A percentile compares a stretch with the other conserved stretches of the same genome.
These are phyloP conservation scores for Amphimedon queenslandica DNA, from an alignment of 37 sponge, comb jelly and placozoan species.

Conservation along the genomic window DNA sequence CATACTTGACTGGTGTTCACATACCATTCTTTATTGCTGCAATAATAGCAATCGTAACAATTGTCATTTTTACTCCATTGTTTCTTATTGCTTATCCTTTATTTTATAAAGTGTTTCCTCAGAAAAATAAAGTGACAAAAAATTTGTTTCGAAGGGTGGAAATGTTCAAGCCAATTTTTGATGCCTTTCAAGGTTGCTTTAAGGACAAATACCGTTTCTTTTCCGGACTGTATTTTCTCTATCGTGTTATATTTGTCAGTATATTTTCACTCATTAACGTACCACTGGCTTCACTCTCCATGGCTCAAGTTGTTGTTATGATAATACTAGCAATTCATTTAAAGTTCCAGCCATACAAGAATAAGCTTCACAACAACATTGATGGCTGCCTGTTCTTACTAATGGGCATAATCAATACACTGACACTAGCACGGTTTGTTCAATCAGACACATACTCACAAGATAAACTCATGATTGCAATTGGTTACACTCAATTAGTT, in stretches of 20 bases:
- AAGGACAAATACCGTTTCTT: background rate
- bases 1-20: background rate
- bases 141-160: background rate
- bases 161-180: background rate
- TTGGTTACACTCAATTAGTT: background rate
- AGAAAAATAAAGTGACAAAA: background rate
- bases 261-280: background rate
- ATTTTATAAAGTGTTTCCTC: background rate
- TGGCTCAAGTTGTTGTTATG: constrained; percentile 1
- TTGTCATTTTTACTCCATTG: background rate
- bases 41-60: background rate
- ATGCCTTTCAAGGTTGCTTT: background rate
- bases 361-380: constrained; percentile 11
- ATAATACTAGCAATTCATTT: constrained; percentile 20
- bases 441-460: background rate
- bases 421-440: background rate
- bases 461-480: background rate
- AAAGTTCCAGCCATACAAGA: constrained; percentile 21
- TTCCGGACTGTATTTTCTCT: background rate
- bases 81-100: background rate
- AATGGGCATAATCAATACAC: background rate
- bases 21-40: background rate
- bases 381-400: background rate
- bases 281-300: background rate
- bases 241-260: background rate